Percentiles rank a stretch among this genome's conserved stretches.
Conservation (phyloP, 2,888 invertebrate species). For the Lamellibrachia satsuma region DNA sequence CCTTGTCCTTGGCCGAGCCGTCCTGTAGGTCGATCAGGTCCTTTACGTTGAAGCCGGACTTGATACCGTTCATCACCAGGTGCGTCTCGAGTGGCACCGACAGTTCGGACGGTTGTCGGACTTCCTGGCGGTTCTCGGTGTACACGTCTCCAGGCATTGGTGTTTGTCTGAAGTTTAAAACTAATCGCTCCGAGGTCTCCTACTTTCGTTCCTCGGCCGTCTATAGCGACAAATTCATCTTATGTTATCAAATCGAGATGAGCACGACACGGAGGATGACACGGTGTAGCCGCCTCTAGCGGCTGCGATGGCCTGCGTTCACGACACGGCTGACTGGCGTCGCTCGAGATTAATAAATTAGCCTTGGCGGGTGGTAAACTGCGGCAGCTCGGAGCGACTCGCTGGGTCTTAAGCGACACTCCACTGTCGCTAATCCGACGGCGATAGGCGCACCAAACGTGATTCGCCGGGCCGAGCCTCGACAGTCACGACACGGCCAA, state of each 20-base stretch:
- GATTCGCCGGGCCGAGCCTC: not conserved
- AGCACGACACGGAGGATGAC: not conserved
- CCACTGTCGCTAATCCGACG: not conserved
- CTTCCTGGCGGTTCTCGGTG: not conserved
- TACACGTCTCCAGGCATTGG: not conserved
- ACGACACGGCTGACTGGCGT: not conserved
- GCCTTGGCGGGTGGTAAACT: not conserved
- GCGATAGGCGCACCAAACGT: not conserved
- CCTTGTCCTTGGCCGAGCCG: constrained; percentile 65
- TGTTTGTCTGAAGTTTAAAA: not conserved
- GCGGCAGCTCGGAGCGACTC: not conserved
- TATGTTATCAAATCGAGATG: not conserved
- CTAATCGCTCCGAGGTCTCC: not conserved
- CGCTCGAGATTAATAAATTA: constrained; percentile 17
- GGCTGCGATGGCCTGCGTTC: not conserved
- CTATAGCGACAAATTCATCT: not conserved
- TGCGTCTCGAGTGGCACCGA: constrained; percentile 44
- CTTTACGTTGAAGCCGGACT: constrained; percentile 89
- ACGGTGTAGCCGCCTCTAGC: not conserved
- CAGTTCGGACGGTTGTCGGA: not conserved
- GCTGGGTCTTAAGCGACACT: not conserved
- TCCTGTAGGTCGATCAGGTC: constrained; percentile 90
- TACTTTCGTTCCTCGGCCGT: not conserved
- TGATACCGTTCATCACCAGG: constrained; percentile 74
- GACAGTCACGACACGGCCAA: not conserved